Evolutionary conservation across 2,113 vertebrate species (phyloP), one percentile per base, ranked within the genome.

Genomic region (Suricata suricatta): DNA sequence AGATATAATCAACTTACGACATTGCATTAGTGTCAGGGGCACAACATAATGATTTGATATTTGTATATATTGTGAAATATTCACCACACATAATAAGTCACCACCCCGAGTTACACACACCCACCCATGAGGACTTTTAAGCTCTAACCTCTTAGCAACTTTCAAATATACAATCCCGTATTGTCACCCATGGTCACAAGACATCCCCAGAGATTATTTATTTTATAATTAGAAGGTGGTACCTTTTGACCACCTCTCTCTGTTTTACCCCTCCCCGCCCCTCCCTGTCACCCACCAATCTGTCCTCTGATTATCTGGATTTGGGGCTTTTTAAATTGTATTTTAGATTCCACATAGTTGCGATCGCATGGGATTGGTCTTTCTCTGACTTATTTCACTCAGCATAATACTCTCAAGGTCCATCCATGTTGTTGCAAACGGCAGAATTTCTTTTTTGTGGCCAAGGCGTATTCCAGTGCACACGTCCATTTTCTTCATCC

Each of bases 401-500:
- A 14, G 60, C 54, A 0, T 35, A 50, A 64, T 17, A n/a, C 38
- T 29, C 31, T 47, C 64, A 9, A 27, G 66, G 13, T 41, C 35
- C 50, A 4, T 8, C 50, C 15, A 0, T 6, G 35, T 5, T 9
- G 64, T 25, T 52, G 11, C 21, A 3, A 47, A 19, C 1, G 14
- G 79, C 79, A 72, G 11, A 29, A 0, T n/a, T 17, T 44, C 82
- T 77, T 12, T 54, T 63, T 12, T 11, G 1, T 35, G 31, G 38
- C 54, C n/a, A 15, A 35, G 11, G 5, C 31, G 0, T 13, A 1
- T 17, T 25, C 31, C 52, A 3, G 21, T 3, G 2, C 2, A 11
- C 12, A 0, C 1, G 44, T 57, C 3, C 52, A 0, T 0, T 14
- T 19, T 19, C 79, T 44, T 41, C n/a, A 44, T 25, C 29, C 21